Evolutionary conservation across 1,140 invertebrate species (phyloP).

Genomic region (Sycobia sp.): DNA sequence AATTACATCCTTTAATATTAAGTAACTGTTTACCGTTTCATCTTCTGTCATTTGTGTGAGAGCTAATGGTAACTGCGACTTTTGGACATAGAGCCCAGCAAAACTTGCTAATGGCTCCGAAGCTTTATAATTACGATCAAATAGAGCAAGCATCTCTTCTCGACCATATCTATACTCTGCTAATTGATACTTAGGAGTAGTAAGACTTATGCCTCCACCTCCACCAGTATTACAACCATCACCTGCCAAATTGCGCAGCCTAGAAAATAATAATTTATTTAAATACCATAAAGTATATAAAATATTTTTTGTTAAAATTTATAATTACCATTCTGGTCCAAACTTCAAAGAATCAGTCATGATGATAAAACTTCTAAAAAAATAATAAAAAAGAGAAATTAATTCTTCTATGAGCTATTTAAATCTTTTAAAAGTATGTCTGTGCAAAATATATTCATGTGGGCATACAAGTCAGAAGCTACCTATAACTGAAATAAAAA

Average conservation of each 20-base stretch:
- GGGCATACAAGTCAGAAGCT: too few species aligned
- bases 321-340: constrained; percentile 70
- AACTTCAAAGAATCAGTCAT: constrained; percentile 78
- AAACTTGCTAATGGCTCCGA: constrained; percentile 72
- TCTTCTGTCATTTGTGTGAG: constrained; percentile 79
- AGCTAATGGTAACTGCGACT: constrained; percentile 77
- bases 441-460: too few species aligned
- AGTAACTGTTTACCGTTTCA: constrained; percentile 69
- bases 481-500: too few species aligned
- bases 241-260: constrained; percentile 70
- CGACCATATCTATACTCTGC: constrained; percentile 81
- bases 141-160: constrained; percentile 88
- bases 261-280: constrained; percentile 30
- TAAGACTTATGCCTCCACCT: constrained; percentile 57
- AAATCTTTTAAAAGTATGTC: too few species aligned
- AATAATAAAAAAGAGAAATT: neutral
- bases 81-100: constrained; percentile 74
- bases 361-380: constrained; percentile 53
- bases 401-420: too few species aligned
- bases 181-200: constrained; percentile 66
- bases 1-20: neutral
- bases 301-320: neutral
- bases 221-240: constrained; percentile 56
- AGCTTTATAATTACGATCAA: constrained; percentile 70
- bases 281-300: neutral